Evolutionary conservation across 2,113 vertebrate genomes (phyloP).

Genomic region (Prinia subflava): DNA sequence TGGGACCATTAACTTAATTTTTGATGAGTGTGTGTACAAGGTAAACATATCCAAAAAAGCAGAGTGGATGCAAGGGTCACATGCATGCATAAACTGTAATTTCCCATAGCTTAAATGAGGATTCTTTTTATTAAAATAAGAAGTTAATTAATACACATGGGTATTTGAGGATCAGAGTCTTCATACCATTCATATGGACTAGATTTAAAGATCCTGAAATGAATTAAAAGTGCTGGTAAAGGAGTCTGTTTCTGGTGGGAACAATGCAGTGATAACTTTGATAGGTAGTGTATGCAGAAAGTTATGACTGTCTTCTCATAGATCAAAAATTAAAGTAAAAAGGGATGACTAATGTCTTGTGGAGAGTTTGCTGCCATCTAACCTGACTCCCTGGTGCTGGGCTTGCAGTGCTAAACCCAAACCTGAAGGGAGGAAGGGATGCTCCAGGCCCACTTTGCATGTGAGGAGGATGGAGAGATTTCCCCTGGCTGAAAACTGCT

Average conservation of each 20-base stretch:
- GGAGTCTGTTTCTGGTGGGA: background rate
- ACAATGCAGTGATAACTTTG: background rate
- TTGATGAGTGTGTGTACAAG: background rate
- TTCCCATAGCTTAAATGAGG: conserved; percentile 36
- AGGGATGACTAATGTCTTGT: background rate
- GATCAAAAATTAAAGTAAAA: background rate
- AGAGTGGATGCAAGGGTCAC: background rate
- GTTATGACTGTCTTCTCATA: background rate
- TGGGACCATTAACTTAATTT: conserved; percentile 24
- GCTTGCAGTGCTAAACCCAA: background rate
- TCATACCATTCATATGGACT: background rate
- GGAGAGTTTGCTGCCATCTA: background rate
- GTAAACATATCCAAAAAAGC: background rate
- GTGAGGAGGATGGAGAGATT: background rate
- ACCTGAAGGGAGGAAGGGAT: background rate
- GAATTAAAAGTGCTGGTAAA: conserved; percentile 3
- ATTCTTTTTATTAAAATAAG: conserved; percentile 37
- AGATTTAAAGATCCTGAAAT: conserved; percentile 43
- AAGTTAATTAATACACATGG: conserved; percentile 56
- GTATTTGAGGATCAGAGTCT: conserved; percentile 17
- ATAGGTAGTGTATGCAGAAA: background rate
- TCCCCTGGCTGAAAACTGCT: background rate
- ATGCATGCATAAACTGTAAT: background rate
- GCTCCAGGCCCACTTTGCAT: background rate
- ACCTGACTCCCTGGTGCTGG: background rate